A percentile compares a stretch with the other conserved stretches of the same genome.
phyloP scores from a whole-genome alignment of 2,113 vertebrate genomes.

The Nothoprocta perdicaria region DNA sequence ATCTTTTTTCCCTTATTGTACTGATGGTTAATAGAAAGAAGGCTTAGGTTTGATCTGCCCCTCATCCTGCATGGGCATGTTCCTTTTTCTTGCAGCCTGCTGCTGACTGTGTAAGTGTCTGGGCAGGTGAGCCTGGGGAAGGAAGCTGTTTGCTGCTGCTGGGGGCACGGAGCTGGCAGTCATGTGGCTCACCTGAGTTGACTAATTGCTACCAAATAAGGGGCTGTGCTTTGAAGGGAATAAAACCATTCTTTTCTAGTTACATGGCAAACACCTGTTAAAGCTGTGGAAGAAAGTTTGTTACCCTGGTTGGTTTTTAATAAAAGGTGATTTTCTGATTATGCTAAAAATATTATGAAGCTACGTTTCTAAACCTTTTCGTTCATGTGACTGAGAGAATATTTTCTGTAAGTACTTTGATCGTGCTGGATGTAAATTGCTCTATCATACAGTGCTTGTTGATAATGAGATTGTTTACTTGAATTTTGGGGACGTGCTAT shows the following conservation, averaged over 20 bases:
- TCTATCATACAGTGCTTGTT: not conserved
- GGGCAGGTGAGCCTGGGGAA: not conserved
- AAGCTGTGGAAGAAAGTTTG: not conserved
- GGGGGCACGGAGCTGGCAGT: not conserved
- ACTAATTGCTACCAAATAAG: constrained; percentile 21
- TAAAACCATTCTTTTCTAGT: not conserved
- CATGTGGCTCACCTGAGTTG: not conserved
- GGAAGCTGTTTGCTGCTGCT: constrained; percentile 6
- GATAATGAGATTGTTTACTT: not conserved
- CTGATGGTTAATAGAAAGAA: constrained; percentile 49
- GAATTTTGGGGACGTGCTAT: not conserved
- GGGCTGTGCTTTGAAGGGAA: not conserved
- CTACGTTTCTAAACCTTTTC: not conserved
- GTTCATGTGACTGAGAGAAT: not conserved
- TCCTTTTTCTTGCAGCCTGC: not conserved
- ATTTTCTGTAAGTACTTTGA: not conserved
- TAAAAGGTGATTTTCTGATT: not conserved
- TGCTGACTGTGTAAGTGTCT: constrained; percentile 18
- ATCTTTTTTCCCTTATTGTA: constrained; percentile 5
- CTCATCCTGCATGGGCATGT: not conserved
- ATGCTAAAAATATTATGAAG: not conserved
- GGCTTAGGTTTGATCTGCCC: constrained; percentile 27
- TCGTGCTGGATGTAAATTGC: not conserved
- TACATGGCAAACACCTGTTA: fast-evolving
- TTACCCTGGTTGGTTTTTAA: not conserved